Percentiles rank a stretch among this genome's conserved stretches.
Conservation (phyloP, 92 coral and sea anemone species). For the Zoanthus gigantus region DNA sequence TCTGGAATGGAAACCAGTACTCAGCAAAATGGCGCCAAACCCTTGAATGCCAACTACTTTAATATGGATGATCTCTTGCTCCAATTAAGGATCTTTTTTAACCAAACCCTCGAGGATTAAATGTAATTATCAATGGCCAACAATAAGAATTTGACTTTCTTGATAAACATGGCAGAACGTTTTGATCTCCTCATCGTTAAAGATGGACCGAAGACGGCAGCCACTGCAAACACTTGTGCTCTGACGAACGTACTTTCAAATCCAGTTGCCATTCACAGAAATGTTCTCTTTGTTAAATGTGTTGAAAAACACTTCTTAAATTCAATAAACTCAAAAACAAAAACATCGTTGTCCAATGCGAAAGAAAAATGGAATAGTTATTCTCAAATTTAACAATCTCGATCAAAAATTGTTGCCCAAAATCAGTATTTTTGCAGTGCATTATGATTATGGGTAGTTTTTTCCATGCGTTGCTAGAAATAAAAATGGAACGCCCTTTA, state of each 20-base stretch:
- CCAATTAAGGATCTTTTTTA: not conserved
- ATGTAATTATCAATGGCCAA: not conserved
- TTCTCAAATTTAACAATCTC: not conserved
- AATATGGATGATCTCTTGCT: not conserved
- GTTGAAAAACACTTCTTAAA: not conserved
- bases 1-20: too few relatives aligned
- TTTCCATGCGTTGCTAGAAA: conserved; percentile 20
- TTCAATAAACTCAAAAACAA: not conserved
- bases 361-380: not conserved
- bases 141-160: not conserved
- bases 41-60: not conserved
- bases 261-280: not conserved
- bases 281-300: conserved; percentile 10
- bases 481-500: conserved; percentile 2
- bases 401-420: not conserved
- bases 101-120: not conserved
- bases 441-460: conserved; percentile 12
- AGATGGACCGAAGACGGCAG: conserved; percentile 5
- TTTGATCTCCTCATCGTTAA: not conserved
- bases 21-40: not conserved
- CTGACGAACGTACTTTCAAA: not conserved
- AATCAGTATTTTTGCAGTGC: conserved; percentile 12
- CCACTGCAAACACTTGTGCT: conserved; percentile 3
- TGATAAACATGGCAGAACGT: not conserved
- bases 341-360: not conserved